Base-by-base conservation (phyloP, 37 sponge, comb jelly and placozoan genomes). In the Haliclona indistincta region DNA sequence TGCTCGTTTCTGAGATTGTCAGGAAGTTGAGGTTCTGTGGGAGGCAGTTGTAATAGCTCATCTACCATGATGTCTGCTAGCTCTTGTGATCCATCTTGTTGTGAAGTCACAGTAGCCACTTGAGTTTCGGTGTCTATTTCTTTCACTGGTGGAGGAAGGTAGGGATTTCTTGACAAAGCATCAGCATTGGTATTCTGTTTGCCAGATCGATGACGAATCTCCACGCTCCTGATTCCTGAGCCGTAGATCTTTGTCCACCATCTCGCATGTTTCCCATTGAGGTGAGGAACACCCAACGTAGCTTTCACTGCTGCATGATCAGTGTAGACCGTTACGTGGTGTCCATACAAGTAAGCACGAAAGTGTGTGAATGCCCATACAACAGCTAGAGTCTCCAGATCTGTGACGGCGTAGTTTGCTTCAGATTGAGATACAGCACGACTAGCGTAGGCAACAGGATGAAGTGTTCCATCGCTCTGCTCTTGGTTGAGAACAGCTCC, bases 371-470 rank as follows among this genome's bases (percentile, higher is more conserved):
- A 11, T 22, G 73, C 64, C 87, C 87, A 74, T 19, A 81, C 81
- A 3, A 81, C 81, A 25, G 56, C 81, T 37, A 81, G 52, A 11
- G 62, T 43, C 44, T 86, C 81, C 63, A 80, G 42, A n/a, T 81
- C 75, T 5, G 87, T 68, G 13, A 81, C 67, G 33, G 62, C 76
- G 56, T 86, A 86, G 23, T 39, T 54, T 28, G 11, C 3, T 62
- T 86, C 87, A 34, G 53, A 45, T 35, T 55, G 20, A 3, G 54
- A 38, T 10, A 81, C 34, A 1, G 78, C 37, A 32, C 81, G 47
- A 63, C 87, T 81, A 15, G 76, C 76, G 44, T 79, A 84, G 43
- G 86, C 71, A 39, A 84, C 37, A 0, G 87, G 81, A 6, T 36
- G 71, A 11, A 17, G 6, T 4, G 1, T 63, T 26, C 84, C 77